These are phyloP conservation scores for Hyperoplus immaculatus DNA, from an alignment of 2,797 vertebrate species.

Conservation along the genomic window DNA sequence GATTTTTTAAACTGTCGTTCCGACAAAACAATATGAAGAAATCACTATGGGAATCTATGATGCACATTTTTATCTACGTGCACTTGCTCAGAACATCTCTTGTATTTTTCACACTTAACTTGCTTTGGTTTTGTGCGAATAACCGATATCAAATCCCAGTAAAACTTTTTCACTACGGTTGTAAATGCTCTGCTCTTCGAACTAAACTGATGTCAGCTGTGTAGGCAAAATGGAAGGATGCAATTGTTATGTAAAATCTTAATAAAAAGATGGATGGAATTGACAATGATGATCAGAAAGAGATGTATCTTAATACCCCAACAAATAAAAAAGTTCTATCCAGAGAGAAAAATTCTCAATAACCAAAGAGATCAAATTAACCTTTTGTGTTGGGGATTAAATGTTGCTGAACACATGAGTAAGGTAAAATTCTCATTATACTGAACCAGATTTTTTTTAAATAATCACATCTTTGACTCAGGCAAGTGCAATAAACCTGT, in stretches of 20 bases:
- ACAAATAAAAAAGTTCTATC: slow-evolving; percentile 17
- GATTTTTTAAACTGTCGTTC: no score
- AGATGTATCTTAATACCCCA: neutral
- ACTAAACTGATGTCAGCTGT: neutral
- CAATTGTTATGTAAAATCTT: neutral
- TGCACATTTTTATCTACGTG: no score
- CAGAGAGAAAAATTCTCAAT: slow-evolving; percentile 31
- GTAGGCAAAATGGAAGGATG: neutral
- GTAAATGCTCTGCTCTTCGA: neutral
- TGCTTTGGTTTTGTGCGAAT: neutral
- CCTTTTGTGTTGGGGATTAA: slow-evolving; percentile 13
- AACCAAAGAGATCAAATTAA: slow-evolving; percentile 20
- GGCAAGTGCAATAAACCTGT: slow-evolving; percentile 49
- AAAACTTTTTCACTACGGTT: neutral
- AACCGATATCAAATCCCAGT: neutral
- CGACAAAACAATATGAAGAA: no score
- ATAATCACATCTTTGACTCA: slow-evolving; percentile 52
- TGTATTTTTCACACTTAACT: neutral
- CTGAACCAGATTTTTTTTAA: slow-evolving; percentile 23
- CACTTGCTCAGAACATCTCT: neutral
- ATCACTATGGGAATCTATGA: no score
- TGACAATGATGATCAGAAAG: neutral
- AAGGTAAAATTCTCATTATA: slow-evolving; percentile 45
- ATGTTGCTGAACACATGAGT: slow-evolving; percentile 28
- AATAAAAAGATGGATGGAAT: neutral